Base-by-base conservation (phyloP, 2,888 invertebrate genomes). In the Trimorus sp. region DNA sequence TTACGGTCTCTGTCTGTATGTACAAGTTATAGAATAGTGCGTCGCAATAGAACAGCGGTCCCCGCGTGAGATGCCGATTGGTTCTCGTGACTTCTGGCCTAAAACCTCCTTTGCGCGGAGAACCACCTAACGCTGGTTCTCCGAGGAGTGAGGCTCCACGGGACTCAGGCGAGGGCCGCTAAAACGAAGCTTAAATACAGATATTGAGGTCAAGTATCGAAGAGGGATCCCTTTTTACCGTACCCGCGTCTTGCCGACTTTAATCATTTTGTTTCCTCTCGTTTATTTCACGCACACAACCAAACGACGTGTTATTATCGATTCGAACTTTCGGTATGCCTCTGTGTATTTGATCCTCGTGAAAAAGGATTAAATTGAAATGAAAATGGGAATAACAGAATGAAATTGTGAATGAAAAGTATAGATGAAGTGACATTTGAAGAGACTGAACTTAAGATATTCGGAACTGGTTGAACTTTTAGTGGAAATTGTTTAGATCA, bases 21-120 rank as follows among this genome's bases (percentile, higher is more conserved):
- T 91, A 91, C 91, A 91, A 89, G 89, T 91, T 89, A 90, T 91
- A 89, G 89, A 90, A 87, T 89, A 89, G 89, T 89, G 87, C 88
- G 88, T 88, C 87, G 88, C 88, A 87, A 89, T 86, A 88, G 87
- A 87, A 86, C 65, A 84, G 84, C 85, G 77, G 78, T 76, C 83
- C 87, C 86, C 85, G 82, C 84, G 85, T 86, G 63, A 68, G 63
- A 59, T 45, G 59, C 49, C 9, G 36, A 51, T 51, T 38, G 8
- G n/a, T 37, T 12, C n/a, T n/a, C n/a, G n/a, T n/a, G n/a, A n/a
- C n/a, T n/a, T n/a, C n/a, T n/a, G n/a, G n/a, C n/a, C n/a, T n/a
- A n/a, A n/a, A n/a, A n/a, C n/a, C n/a, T 45, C 26, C 26, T 26
- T 58, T 3, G 26, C 26, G 1, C 26, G 49, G 36, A 36, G 14